A percentile compares a stretch with the other conserved stretches of the same genome.
Conservation (phyloP, 2,797 vertebrate genomes). For the Atherinosoma microstoma region DNA sequence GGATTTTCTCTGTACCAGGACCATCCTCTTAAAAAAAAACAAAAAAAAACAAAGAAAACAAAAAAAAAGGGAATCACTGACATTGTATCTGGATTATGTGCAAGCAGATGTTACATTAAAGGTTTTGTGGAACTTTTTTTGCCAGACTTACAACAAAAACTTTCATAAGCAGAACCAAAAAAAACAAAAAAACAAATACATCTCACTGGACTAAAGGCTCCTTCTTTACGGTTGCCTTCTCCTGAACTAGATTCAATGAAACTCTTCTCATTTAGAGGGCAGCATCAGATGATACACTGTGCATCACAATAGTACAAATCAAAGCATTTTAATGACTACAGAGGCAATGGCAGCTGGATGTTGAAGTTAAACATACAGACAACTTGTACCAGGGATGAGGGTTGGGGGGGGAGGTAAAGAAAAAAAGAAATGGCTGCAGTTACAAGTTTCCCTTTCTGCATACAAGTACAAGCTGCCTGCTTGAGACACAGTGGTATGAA, state of each 20-base stretch:
- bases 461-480: constrained; percentile 32
- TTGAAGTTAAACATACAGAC: constrained; percentile 59
- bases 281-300: constrained; percentile 41
- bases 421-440: constrained; percentile 21
- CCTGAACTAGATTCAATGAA: constrained; percentile 19
- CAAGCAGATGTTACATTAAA: constrained; percentile 18
- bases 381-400: constrained; percentile 9
- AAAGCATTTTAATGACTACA: constrained; percentile 53
- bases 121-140: constrained; percentile 3
- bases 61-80: constrained; percentile 17
- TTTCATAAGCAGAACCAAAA: constrained; percentile 25
- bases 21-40: constrained; percentile 33
- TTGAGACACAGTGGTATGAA: constrained; percentile 54
- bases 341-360: constrained; percentile 41
- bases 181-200: constrained; percentile 20
- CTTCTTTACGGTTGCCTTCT: constrained; percentile 20
- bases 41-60: constrained; percentile 5
- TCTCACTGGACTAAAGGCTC: constrained; percentile 28
- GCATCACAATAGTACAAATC: constrained; percentile 45
- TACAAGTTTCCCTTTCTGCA: constrained; percentile 24
- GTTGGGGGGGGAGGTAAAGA: too few species aligned
- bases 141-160: constrained; percentile 33
- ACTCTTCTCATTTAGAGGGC: constrained; percentile 36
- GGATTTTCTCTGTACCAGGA: constrained; percentile 52
- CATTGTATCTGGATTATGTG: constrained; percentile 28